phyloP scores from a whole-genome alignment of 2,113 vertebrate genomes.

The Chloebia gouldiae region DNA sequence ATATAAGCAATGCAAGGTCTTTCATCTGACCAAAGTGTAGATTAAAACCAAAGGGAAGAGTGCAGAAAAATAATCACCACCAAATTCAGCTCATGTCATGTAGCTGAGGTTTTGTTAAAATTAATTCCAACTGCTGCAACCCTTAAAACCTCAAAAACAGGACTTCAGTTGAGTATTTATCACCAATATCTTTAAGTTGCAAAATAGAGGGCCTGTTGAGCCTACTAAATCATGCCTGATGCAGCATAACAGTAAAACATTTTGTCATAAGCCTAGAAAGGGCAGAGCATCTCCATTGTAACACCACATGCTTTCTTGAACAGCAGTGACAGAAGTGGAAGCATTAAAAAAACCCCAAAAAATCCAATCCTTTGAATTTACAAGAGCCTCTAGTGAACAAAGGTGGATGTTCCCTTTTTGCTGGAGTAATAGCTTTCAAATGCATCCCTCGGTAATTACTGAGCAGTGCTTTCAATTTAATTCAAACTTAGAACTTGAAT shows the following conservation, averaged over 20 bases:
- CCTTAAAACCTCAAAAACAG: background rate
- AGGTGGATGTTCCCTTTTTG: background rate
- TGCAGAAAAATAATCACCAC: background rate
- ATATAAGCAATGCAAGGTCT: background rate
- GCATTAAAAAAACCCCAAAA: background rate
- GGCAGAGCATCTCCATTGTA: background rate
- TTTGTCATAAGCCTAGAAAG: background rate
- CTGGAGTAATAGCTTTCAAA: background rate
- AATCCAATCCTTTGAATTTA: background rate
- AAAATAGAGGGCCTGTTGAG: background rate
- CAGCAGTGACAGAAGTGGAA: background rate
- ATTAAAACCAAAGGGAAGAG: background rate
- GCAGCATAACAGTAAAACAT: background rate
- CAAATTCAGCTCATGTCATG: background rate
- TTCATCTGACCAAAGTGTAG: background rate
- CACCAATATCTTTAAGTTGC: background rate
- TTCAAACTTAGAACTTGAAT: background rate
- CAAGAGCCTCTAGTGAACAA: background rate
- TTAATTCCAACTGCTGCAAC: background rate
- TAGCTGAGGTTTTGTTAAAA: background rate
- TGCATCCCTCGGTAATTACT: background rate
- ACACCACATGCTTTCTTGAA: background rate
- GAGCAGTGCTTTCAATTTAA: background rate
- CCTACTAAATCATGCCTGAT: background rate
- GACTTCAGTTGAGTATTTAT: background rate